Evolutionary conservation across 2,888 invertebrate genomes (phyloP), one percentile per base, ranked within the genome.

Genomic region (Noctuana brunneofusca): DNA sequence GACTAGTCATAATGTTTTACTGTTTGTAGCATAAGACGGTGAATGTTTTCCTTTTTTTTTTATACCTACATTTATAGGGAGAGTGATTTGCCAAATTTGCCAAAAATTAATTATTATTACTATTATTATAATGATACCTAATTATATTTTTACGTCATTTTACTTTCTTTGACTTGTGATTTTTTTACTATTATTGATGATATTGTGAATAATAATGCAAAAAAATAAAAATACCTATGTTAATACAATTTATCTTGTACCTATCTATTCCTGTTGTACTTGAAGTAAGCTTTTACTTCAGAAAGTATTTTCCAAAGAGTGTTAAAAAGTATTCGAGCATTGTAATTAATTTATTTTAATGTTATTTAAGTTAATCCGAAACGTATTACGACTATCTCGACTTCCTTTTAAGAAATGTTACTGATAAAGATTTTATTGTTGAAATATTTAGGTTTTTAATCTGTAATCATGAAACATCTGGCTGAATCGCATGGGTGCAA

Each of bases 321-420:
- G 63, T 57, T 18, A 53, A 63, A 79, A 83, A 75, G 74, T 68
- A 70, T 76, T 80, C 72, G 87, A 87, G 89, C 87, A 87, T 87
- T 88, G 84, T 80, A 78, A 75, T 70, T 75, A 58, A 83, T 84
- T 73, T 64, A 67, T 58, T 62, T 62, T 43, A 43, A 3, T 43
- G 18, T 43, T 43, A 66, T 65, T 65, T 69, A 66, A 64, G 63
- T 69, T 71, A 64, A 74, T 74, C 74, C 88, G 89, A 89, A 88
- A 89, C 90, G 90, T 90, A 74, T 76, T 76, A 73, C 87, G 86
- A 87, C 71, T 62, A 46, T 67, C 70, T 68, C 88, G 88, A 88
- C 85, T 88, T 87, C 87, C 87, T 87, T 84, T 78, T 56, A 27
- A 59, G 67, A 79, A 46, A 43, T 6, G 8, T 41, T 16, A 16